Evolutionary conservation across 1,140 invertebrate species (phyloP), one percentile per base, ranked within the genome.

Genomic region (Temnothorax nylanderi): DNA sequence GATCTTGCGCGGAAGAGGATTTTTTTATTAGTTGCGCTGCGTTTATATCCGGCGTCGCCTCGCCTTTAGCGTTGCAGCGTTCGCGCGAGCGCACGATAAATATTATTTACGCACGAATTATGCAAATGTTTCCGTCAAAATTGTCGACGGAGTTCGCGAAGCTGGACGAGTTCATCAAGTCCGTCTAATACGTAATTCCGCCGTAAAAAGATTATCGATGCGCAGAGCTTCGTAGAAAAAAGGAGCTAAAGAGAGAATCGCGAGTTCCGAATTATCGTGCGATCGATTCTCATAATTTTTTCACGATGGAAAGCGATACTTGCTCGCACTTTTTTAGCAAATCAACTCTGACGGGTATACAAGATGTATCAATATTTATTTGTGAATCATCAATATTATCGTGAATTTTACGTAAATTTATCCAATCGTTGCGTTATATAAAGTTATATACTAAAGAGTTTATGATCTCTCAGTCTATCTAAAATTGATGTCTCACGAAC

Each of bases 271-370:
- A 72, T 56, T 80, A 80, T 10, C 77, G 21, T 6, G 10, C 77
- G 13, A 81, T 81, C 47, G 47, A 81, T 54, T 71, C 62, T 71
- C 26, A 47, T 60, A 21, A 74, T 82, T 74, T 58, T 44, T 21
- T 72, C 16, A 58, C 51, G 34, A 60, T 34, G 18, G 4, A 34
- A 34, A 26, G 6, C 10, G 26, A 67, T 41, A 54, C 18, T 65
- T 21, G 37, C 1, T 34, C 41, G 44, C 11, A 37, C 18, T 54
- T 37, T 80, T 49, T n/a, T 13, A 41, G 13, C 7, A 37, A 64
- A 34, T 47, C 26, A 21, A 37, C 2, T 49, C 6, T 26, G 5
- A 37, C 1, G 41, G 5, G 2, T 34, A 41, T 78, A 21, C 60
- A 65, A 37, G 18, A 64, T 44, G 7, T 21, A 56, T 37, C 58